Conservation (phyloP, 2,888 invertebrate species). For the Phorcus lineatus region DNA sequence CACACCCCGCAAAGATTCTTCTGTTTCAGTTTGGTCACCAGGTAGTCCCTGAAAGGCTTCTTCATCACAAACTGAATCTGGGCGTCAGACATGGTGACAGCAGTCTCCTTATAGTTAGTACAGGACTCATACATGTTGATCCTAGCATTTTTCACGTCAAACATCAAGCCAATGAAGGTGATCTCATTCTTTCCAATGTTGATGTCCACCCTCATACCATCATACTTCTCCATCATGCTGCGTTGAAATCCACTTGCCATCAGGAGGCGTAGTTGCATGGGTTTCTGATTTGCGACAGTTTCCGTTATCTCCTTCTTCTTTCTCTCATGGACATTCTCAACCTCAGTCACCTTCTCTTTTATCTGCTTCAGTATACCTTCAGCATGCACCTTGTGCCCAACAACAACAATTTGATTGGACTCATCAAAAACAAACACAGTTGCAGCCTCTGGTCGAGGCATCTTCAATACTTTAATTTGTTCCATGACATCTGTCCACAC, state of each 20-base stretch:
- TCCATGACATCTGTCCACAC: neutral
- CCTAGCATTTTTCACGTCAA: conserved; percentile 22
- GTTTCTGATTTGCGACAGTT: neutral
- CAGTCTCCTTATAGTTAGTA: neutral
- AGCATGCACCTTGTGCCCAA: neutral
- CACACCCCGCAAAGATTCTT: conserved; percentile 13
- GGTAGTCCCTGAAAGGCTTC: neutral
- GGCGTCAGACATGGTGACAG: neutral
- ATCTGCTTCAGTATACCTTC: neutral
- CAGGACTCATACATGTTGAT: conserved; percentile 8
- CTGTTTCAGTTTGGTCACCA: neutral
- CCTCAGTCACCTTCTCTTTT: neutral
- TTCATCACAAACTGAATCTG: conserved; percentile 11
- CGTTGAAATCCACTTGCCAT: neutral
- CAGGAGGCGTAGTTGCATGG: neutral
- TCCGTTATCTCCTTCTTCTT: conserved; percentile 20
- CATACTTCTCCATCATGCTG: conserved; percentile 4
- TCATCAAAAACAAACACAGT: neutral
- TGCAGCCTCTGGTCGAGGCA: neutral
- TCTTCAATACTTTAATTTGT: neutral
- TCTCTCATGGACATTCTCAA: conserved; percentile 1
- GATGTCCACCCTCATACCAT: neutral
- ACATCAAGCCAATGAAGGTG: neutral
- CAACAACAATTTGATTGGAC: neutral
- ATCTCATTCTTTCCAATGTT: neutral